Evolutionary conservation across 2,113 vertebrate species (phyloP).

Genomic region (Tetrao urogallus): DNA sequence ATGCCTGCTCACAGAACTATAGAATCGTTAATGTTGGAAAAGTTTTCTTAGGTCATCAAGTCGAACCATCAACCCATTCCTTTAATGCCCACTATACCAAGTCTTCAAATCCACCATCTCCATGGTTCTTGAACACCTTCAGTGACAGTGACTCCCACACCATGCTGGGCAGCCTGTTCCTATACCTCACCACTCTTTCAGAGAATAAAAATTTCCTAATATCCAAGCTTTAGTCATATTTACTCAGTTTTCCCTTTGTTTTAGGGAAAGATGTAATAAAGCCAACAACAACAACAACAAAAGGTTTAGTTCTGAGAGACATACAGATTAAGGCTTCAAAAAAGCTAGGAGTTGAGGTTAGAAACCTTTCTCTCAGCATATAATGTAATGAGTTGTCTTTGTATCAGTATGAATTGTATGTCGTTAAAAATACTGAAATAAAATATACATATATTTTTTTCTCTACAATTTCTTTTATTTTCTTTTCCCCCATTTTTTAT

Average conservation of each 20-base stretch:
- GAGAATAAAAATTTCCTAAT: too few relatives aligned
- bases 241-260: not conserved
- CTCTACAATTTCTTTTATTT: not conserved
- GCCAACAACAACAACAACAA: not conserved
- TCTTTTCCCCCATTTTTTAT: not conserved
- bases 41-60: too few relatives aligned
- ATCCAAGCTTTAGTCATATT: not conserved
- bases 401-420: not conserved
- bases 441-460: fast-evolving
- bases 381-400: not conserved
- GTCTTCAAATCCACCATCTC: too few relatives aligned
- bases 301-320: not conserved
- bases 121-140: not conserved
- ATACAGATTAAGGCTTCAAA: not conserved
- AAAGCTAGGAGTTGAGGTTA: not conserved
- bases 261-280: not conserved
- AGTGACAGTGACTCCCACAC: not conserved
- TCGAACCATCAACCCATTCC: too few relatives aligned
- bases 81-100: too few relatives aligned
- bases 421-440: not conserved
- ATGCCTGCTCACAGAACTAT: too few relatives aligned
- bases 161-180: too few relatives aligned
- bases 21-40: too few relatives aligned
- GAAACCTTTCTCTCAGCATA: not conserved
- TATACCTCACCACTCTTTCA: too few relatives aligned